Base-by-base conservation (phyloP, 2,113 vertebrate species). In the Burhinus oedicnemus region DNA sequence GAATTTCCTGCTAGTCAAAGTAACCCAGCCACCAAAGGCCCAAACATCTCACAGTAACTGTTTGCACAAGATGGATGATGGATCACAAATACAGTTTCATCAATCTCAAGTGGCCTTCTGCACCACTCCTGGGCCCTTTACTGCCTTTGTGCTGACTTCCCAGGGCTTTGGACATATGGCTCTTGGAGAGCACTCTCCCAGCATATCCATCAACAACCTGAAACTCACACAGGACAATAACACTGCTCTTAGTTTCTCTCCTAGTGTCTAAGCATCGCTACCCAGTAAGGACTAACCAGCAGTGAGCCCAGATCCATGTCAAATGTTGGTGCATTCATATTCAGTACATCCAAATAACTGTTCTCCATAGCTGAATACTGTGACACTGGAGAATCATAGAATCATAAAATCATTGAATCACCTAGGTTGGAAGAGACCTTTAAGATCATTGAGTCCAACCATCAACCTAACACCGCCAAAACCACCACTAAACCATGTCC, bases 1-100 rank as follows among this genome's bases (percentile, higher is more conserved):
- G 42, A 76, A 60, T 71, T 70, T 70, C 23, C n/a, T 64, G 32
- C 29, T n/a, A 25, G 7, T 34, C 44, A 65, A 51, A 83, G 26
- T 42, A 61, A 65, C 11, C 25, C 17, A 55, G 32, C 3, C 6
- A 42, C 8, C 0, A 4, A 66, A 76, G 25, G 2, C 0, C 8
- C 42, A 83, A 90, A 61, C 12, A 30, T 32, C 26, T 85, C 20
- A 34, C 21, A n/a, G 15, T 15, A 32, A 6, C 18, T 40, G 8
- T 18, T 90, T 52, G 18, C 22, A 38, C 22, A 60, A 51, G 45
- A 9, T 9, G 9, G 17, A 4, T 44, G 60, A 36, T 40, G 16
- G 34, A 20, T 69, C 38, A 74, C 44, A 72, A 64, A 45, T 6
- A n/a, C 7, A 32, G 5, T 57, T 71, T 40, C 11, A 55, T 32